phyloP scores from a whole-genome alignment of 2,888 invertebrate genomes.

The Antitype chi region DNA sequence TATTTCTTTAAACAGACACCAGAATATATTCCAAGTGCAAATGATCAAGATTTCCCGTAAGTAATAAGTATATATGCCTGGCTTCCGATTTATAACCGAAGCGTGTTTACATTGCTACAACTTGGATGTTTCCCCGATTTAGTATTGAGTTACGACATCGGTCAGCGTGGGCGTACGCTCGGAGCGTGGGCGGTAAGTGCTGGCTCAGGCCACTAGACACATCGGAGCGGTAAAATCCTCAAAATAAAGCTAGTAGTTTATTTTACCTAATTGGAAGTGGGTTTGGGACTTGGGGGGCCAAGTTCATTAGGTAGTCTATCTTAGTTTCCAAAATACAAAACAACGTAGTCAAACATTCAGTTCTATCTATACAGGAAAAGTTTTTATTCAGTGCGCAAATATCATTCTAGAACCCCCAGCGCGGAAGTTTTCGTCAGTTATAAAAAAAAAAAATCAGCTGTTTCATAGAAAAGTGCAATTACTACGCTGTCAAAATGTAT shows the following conservation, averaged over 20 bases:
- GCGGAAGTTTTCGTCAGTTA: no score
- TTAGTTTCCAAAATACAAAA: background rate
- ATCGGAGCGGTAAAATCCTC: slow-evolving; percentile 8
- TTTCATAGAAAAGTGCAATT: no score
- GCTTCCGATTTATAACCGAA: slow-evolving; percentile 30
- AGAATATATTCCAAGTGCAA: background rate
- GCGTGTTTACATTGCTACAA: slow-evolving; percentile 38
- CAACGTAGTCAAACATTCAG: background rate
- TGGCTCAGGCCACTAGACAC: slow-evolving; percentile 4
- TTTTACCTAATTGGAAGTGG: background rate
- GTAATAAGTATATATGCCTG: slow-evolving; percentile 4
- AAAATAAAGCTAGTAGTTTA: background rate
- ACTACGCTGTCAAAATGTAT: no score
- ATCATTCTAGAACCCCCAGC: no score
- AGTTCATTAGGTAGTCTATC: background rate
- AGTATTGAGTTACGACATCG: slow-evolving; percentile 46
- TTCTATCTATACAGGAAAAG: no score
- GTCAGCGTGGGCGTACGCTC: slow-evolving; percentile 48
- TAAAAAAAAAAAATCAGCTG: no score
- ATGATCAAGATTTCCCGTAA: slow-evolving; percentile 4
- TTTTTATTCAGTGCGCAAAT: no score
- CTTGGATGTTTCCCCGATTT: slow-evolving; percentile 40
- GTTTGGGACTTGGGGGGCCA: no score
- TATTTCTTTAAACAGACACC: background rate
- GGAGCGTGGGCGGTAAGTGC: slow-evolving; percentile 42